Evolutionary conservation across 2,797 vertebrate genomes (phyloP), one percentile per base, ranked within the genome.

Genomic region (Muscicapa striata): DNA sequence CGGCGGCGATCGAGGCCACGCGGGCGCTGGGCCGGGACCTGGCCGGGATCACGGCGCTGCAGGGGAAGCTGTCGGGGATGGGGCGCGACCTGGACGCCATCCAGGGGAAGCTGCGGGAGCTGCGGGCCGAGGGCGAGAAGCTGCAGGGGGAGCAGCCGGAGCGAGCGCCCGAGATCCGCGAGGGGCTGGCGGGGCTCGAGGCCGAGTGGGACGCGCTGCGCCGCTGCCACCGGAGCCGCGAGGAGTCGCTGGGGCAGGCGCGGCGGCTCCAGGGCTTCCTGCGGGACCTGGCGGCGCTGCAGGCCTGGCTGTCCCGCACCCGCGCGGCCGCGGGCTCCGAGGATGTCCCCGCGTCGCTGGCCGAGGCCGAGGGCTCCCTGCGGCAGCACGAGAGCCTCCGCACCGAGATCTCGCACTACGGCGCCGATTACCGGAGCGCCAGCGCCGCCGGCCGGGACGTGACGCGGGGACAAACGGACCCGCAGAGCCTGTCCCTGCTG

Each of bases 1-100:
- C 99, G 66, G 99, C 99, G 77, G 98, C 99, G 55, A 99, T 99
- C 24, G 99, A 99, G 96, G 99, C 99, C n/a, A 99, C 99, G 5
- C 98, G 99, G 96, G 97, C 98, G 46, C 97, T 99, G 90, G 99
- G 99, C 92, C 99, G 99, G 5, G 99, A 99, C 96, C 98, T 99
- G 93, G 98, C 99, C 0, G 99, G 99, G 4, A 98, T 99, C 79
- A 98, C 98, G 98, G 99, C 99, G 4, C 97, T 99, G 63, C 99
- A 99, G 89, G 98, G 98, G n/a, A 99, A 99, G 93, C 98, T 99
- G 61, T 98, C 99, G 0, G 99, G 99, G 90, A 98, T 99, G 94
- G 98, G 99, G 94, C 98, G 99, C 32, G 99, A 99, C 97, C 97
- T 99, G 91, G 98, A 99, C 81, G 99, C 99, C 89, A 99, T 99